These are phyloP conservation scores for Campylomormyrus tamandua DNA, from an alignment of 2,113 vertebrate species.

Conservation along the genomic window DNA sequence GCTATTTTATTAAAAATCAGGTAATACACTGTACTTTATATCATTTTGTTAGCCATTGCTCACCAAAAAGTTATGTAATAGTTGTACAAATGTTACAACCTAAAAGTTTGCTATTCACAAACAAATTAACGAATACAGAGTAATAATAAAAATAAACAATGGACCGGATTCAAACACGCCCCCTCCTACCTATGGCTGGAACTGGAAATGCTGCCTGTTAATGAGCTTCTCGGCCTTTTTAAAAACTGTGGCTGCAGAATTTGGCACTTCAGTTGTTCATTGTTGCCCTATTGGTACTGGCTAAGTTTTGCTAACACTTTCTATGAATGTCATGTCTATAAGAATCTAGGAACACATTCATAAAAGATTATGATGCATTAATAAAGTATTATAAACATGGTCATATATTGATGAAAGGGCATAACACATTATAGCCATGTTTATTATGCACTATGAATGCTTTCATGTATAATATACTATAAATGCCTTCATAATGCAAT, in stretches of 20 bases:
- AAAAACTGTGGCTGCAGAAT: background rate
- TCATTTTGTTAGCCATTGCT: too few relatives aligned
- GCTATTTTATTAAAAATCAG: too few relatives aligned
- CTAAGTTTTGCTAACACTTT: background rate
- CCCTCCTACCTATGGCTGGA: background rate
- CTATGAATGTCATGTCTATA: background rate
- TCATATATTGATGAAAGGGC: background rate
- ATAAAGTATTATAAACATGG: background rate
- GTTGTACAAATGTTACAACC: too few relatives aligned
- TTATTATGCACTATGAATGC: background rate
- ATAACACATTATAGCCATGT: background rate
- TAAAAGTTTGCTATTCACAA: too few relatives aligned
- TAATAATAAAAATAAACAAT: too few relatives aligned
- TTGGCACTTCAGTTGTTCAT: background rate
- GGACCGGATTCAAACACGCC: background rate
- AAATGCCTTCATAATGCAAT: background rate
- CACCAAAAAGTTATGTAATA: too few relatives aligned
- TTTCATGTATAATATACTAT: background rate
- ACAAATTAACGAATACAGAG: too few relatives aligned
- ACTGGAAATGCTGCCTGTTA: background rate
- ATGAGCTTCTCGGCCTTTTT: background rate
- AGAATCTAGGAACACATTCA: background rate
- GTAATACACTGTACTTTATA: too few relatives aligned
- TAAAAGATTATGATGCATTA: background rate
- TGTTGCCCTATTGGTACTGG: background rate